Percentiles rank a stretch among this genome's conserved stretches.
phyloP scores from a whole-genome alignment of 2,888 invertebrate species.

The Ecliptopera silaceata region DNA sequence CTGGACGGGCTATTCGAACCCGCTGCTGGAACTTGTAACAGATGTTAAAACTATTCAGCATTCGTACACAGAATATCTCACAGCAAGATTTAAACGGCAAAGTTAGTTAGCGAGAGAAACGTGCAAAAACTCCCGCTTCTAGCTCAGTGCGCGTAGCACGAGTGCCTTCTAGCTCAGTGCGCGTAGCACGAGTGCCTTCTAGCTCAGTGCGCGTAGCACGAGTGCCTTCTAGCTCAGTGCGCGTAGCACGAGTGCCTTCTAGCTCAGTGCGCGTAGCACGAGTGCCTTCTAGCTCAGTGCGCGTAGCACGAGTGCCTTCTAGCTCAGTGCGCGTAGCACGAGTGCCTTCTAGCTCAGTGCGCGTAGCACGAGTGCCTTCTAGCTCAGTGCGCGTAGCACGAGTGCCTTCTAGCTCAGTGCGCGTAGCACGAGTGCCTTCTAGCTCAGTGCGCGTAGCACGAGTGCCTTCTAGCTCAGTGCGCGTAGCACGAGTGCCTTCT shows the following conservation, averaged over 20 bases:
- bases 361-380: constrained; percentile 3
- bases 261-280: neutral
- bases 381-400: neutral
- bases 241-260: constrained; percentile 3
- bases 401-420: constrained; percentile 8
- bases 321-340: neutral
- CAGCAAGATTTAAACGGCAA: constrained; percentile 37
- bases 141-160: neutral
- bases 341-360: constrained; percentile 8
- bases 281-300: constrained; percentile 8
- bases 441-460: neutral
- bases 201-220: neutral
- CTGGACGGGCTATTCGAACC: neutral
- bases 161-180: neutral
- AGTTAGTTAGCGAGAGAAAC: constrained; percentile 35
- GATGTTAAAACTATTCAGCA: constrained; percentile 21
- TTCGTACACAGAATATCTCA: constrained; percentile 31
- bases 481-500: constrained; percentile 3
- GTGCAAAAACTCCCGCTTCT: constrained; percentile 34
- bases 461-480: constrained; percentile 8
- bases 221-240: constrained; percentile 8
- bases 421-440: constrained; percentile 3
- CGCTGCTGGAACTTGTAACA: constrained; percentile 4
- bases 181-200: constrained; percentile 3
- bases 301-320: constrained; percentile 3